These are phyloP conservation scores for Ptilodon capucinus DNA, from an alignment of 2,888 invertebrate genomes.

Conservation along the genomic window DNA sequence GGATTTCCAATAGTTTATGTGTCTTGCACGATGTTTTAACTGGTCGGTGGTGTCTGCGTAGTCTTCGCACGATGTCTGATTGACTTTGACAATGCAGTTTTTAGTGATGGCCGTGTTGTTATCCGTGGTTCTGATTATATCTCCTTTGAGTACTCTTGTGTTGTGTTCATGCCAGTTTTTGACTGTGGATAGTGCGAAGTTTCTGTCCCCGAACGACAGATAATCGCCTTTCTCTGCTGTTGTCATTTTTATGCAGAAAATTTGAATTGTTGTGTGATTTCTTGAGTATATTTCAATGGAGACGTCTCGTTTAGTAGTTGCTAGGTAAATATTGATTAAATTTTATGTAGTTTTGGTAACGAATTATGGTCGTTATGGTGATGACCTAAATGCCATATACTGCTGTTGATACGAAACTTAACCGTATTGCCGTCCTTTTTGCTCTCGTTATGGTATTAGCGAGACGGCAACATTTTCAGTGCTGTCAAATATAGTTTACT, in stretches of 20 bases:
- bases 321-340: background rate
- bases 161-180: conserved; percentile 70
- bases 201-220: conserved; percentile 62
- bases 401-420: background rate
- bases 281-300: too few relatives aligned
- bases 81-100: conserved; percentile 73
- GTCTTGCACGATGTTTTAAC: conserved; percentile 62
- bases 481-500: too few relatives aligned
- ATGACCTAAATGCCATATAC: conserved; percentile 13
- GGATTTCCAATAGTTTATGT: conserved; percentile 74
- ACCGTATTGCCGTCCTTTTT: too few relatives aligned
- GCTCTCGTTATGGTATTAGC: too few relatives aligned
- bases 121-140: conserved; percentile 67
- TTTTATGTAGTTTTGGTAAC: background rate
- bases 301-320: background rate
- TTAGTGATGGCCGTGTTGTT: conserved; percentile 69
- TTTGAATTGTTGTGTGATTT: too few relatives aligned
- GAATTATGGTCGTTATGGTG: background rate
- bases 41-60: conserved; percentile 71
- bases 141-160: conserved; percentile 61
- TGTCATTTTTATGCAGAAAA: conserved; percentile 39
- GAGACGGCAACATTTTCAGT: too few relatives aligned
- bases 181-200: conserved; percentile 56
- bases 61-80: conserved; percentile 67
- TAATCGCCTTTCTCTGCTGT: conserved; percentile 61